phyloP scores from a whole-genome alignment of 2,888 invertebrate genomes.

The Flexamia atlantica region DNA sequence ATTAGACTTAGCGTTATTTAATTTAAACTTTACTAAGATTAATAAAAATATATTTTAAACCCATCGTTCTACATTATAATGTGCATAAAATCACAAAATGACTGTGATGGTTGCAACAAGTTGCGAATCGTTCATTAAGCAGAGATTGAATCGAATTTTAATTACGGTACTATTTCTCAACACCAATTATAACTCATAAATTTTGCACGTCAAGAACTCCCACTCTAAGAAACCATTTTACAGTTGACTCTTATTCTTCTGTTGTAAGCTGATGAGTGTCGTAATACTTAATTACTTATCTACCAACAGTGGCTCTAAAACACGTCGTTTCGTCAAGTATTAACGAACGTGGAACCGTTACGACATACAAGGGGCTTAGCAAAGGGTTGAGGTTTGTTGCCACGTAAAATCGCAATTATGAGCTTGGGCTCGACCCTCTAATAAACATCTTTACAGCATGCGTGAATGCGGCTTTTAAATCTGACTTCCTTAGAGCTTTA shows the following conservation, averaged over 20 bases:
- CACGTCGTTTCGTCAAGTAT: neutral
- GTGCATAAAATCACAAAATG: too few relatives aligned
- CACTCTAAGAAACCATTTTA: constrained; percentile 20
- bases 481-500: too few relatives aligned
- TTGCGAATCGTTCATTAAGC: too few relatives aligned
- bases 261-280: neutral
- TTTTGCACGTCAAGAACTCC: too few relatives aligned
- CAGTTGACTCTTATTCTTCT: neutral
- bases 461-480: neutral
- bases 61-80: too few relatives aligned
- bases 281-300: constrained; percentile 20
- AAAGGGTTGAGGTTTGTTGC: neutral
- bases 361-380: neutral
- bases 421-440: constrained; percentile 18
- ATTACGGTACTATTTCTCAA: too few relatives aligned
- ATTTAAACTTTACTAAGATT: too few relatives aligned
- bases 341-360: neutral
- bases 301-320: neutral
- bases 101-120: too few relatives aligned
- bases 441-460: constrained; percentile 13
- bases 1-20: too few relatives aligned
- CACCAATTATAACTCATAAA: too few relatives aligned
- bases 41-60: too few relatives aligned
- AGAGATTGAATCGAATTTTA: too few relatives aligned
- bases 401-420: neutral